phyloP scores from a whole-genome alignment of 1,140 invertebrate species.

The Panagrolaimus sp. region DNA sequence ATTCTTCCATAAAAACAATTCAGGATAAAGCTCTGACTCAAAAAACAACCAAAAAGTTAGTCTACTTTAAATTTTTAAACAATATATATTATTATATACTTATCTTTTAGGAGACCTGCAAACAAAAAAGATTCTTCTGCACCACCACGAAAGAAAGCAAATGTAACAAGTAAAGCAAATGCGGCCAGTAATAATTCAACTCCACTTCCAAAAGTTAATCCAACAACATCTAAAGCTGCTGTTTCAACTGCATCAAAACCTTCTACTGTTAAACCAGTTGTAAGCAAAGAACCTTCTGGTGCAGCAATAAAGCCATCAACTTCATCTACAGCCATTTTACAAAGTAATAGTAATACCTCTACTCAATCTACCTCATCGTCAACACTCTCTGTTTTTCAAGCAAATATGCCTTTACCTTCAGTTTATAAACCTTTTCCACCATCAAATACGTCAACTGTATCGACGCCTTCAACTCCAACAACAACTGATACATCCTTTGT shows the following conservation, averaged over 20 bases:
- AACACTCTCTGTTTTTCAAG: too few species aligned
- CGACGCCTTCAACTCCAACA: not conserved
- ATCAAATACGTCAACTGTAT: too few species aligned
- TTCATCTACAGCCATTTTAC: not conserved
- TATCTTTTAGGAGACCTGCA: not conserved
- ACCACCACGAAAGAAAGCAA: not conserved
- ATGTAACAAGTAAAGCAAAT: not conserved
- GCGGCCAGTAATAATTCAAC: not conserved
- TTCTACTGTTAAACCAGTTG: not conserved
- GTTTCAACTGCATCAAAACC: not conserved
- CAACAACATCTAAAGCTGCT: not conserved
- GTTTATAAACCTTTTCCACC: too few species aligned
- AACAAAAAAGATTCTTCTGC: not conserved
- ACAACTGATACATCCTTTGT: not conserved
- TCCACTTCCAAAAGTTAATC: not conserved
- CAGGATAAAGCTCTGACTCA: not conserved
- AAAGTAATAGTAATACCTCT: not conserved
- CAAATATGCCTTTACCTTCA: too few species aligned
- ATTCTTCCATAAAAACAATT: conserved; percentile 5
- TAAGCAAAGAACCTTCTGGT: not conserved
- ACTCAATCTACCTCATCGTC: not conserved
- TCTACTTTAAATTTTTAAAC: not conserved
- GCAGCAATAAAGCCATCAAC: not conserved
- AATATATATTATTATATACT: not conserved
- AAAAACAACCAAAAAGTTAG: not conserved